A percentile compares a stretch with the other conserved stretches of the same genome.
Conservation (phyloP, 2,113 vertebrate genomes). For the Reinhardtius hippoglossoides region DNA sequence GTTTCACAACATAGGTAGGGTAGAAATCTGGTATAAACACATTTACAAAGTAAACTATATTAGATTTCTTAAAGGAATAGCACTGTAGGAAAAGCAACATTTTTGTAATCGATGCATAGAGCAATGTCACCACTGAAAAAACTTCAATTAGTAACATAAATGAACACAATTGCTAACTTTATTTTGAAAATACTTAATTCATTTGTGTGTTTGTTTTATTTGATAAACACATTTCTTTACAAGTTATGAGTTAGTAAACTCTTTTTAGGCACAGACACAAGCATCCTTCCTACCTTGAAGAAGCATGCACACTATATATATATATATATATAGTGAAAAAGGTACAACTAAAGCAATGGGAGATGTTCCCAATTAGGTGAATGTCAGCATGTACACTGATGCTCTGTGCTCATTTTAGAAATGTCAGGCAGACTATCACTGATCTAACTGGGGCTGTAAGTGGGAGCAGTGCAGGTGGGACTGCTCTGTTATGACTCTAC, state of each 20-base stretch:
- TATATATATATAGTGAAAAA: background rate
- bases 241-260: too few relatives aligned
- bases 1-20: background rate
- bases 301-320: too few relatives aligned
- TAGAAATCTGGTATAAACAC: too few relatives aligned
- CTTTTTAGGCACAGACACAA: too few relatives aligned
- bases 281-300: too few relatives aligned
- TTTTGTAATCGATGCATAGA: too few relatives aligned
- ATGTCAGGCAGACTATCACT: constrained; percentile 60
- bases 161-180: background rate
- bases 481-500: constrained; percentile 28
- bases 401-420: constrained; percentile 54
- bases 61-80: too few relatives aligned
- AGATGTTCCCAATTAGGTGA: constrained; percentile 65
- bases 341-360: constrained; percentile 24
- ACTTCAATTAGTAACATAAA: background rate
- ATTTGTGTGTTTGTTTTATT: too few relatives aligned
- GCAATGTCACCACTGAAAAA: background rate
- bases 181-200: background rate
- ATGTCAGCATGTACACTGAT: constrained; percentile 45
- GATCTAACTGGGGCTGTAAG: constrained; percentile 52
- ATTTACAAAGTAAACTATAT: too few relatives aligned
- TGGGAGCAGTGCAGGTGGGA: constrained; percentile 41
- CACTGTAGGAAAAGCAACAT: too few relatives aligned
- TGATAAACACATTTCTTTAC: too few relatives aligned